These are phyloP conservation scores for Tholera decimalis DNA, from an alignment of 2,888 invertebrate genomes.

Conservation along the genomic window DNA sequence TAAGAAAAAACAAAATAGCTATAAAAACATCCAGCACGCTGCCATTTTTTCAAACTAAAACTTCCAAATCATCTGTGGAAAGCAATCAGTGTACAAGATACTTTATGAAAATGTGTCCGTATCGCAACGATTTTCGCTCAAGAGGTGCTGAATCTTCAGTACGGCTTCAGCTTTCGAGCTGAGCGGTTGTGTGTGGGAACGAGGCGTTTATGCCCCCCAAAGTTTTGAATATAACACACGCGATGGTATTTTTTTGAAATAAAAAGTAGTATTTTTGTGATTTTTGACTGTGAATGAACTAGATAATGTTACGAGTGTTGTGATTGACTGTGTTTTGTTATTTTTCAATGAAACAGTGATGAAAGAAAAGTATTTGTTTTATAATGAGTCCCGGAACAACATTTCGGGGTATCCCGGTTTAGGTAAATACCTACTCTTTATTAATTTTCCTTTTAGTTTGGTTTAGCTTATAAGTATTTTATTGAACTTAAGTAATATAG, in stretches of 20 bases:
- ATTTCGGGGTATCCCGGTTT: conserved; percentile 73
- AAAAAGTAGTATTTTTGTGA: conserved; percentile 39
- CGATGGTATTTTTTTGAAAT: conserved; percentile 50
- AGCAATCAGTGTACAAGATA: conserved; percentile 35
- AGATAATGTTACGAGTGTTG: conserved; percentile 54
- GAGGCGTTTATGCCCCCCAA: conserved; percentile 77
- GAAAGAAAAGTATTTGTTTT: conserved; percentile 65
- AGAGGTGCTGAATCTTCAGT: conserved; percentile 74
- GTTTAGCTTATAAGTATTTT: conserved; percentile 10
- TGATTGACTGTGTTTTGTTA: conserved; percentile 66
- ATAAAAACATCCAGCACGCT: conserved; percentile 16
- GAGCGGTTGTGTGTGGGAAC: conserved; percentile 71
- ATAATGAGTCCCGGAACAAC: conserved; percentile 66
- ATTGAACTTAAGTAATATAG: neutral
- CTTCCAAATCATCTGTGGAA: conserved; percentile 1
- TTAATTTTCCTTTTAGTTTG: conserved; percentile 26
- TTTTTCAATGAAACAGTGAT: conserved; percentile 62
- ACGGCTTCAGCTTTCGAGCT: conserved; percentile 80
- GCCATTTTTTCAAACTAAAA: conserved; percentile 3
- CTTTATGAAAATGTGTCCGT: conserved; percentile 38
- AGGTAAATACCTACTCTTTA: conserved; percentile 76
- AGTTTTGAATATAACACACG: conserved; percentile 73
- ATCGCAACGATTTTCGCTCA: conserved; percentile 59
- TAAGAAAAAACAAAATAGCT: too few relatives aligned
- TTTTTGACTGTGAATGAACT: conserved; percentile 57